A percentile compares a stretch with the other conserved stretches of the same genome.
Evolutionary conservation across 2,797 vertebrate species (phyloP).

Genomic region (Craterocephalus amniculus): DNA sequence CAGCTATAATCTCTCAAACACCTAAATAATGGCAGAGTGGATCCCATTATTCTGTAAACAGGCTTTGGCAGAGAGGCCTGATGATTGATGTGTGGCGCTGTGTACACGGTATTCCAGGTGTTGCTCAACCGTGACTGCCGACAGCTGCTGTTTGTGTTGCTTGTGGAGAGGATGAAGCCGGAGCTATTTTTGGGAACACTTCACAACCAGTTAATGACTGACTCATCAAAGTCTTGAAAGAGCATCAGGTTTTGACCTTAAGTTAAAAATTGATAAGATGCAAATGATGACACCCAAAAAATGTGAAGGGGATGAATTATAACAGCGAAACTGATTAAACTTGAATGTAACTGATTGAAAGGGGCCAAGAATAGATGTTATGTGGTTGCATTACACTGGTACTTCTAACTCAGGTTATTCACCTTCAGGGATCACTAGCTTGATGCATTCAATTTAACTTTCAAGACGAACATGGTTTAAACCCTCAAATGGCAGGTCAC

Average conservation of each 20-base stretch:
- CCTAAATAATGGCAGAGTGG: background rate
- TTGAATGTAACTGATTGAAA: background rate
- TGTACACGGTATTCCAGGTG: background rate
- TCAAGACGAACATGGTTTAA: too few relatives aligned
- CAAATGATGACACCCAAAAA: background rate
- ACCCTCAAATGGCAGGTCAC: too few relatives aligned
- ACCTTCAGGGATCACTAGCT: background rate
- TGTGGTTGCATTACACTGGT: background rate
- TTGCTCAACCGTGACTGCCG: background rate
- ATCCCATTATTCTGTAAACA: background rate
- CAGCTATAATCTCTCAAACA: background rate
- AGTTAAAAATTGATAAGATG: background rate
- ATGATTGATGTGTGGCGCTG: background rate
- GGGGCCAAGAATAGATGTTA: background rate
- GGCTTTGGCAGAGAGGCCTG: background rate
- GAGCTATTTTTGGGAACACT: constrained; percentile 1
- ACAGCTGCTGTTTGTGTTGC: constrained; percentile 24
- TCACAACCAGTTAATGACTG: constrained; percentile 8
- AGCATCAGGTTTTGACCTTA: background rate
- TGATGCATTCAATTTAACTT: constrained; percentile 9
- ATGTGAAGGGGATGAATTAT: background rate
- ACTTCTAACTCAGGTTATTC: constrained; percentile 4
- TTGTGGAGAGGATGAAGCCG: constrained; percentile 1
- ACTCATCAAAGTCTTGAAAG: background rate
- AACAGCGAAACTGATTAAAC: background rate